Evolutionary conservation across 2,888 invertebrate genomes (phyloP).

Genomic region (Nymphalis c-album): DNA sequence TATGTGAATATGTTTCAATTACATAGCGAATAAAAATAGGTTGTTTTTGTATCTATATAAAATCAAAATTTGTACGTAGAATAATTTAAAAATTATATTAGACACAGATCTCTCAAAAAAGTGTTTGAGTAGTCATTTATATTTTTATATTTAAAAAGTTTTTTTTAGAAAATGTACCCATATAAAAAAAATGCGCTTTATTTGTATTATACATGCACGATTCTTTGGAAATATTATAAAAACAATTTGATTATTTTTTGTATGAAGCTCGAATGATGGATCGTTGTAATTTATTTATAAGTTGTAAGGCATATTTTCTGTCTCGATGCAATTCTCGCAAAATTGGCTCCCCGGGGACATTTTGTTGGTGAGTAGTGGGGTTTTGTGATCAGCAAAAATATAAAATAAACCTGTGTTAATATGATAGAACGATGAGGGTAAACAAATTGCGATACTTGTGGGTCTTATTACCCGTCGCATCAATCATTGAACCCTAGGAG

Average conservation of each 20-base stretch:
- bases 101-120: too few species aligned
- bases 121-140: too few species aligned
- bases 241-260: background rate
- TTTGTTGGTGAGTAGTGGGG: slow-evolving; percentile 68
- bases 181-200: background rate
- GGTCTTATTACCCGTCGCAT: slow-evolving; percentile 79
- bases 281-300: slow-evolving; percentile 60
- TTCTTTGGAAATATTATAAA: background rate
- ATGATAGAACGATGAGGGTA: slow-evolving; percentile 76
- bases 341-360: slow-evolving; percentile 77
- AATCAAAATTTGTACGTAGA: too few species aligned
- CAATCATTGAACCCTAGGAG: slow-evolving; percentile 74
- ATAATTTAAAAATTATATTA: too few species aligned
- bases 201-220: background rate
- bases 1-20: slow-evolving; percentile 38
- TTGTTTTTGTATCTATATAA: background rate
- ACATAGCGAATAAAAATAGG: slow-evolving; percentile 21
- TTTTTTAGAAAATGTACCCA: too few species aligned
- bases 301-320: slow-evolving; percentile 44
- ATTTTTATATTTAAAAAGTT: too few species aligned
- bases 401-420: slow-evolving; percentile 66
- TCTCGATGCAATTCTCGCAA: slow-evolving; percentile 55
- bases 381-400: slow-evolving; percentile 73
- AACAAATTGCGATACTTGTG: slow-evolving; percentile 80
- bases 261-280: slow-evolving; percentile 44